A percentile compares a stretch with the other conserved stretches of the same genome.
Evolutionary conservation across 1,140 invertebrate genomes (phyloP).

Genomic region (Neotoxoptera formosana): DNA sequence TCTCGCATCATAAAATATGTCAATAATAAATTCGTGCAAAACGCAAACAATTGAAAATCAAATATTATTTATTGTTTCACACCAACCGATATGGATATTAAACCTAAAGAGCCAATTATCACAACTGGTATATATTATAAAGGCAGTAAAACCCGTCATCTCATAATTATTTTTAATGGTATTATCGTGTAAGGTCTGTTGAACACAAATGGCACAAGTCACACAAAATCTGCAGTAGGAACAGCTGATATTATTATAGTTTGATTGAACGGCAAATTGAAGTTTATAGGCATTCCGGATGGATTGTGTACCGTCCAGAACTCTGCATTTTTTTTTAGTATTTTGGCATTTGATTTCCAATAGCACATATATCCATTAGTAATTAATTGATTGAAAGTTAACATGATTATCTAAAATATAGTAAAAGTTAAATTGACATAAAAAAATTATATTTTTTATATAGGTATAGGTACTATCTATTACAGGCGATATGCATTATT

Average conservation of each 20-base stretch:
- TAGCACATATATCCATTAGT: neutral
- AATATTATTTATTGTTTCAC: neutral
- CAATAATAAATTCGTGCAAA: neutral
- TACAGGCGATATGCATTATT: too few species aligned
- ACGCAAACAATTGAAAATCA: neutral
- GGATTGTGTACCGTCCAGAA: neutral
- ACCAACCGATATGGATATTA: neutral
- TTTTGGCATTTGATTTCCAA: neutral
- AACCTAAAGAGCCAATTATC: neutral
- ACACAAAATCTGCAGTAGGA: neutral
- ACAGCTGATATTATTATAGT: neutral
- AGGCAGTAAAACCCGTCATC: neutral
- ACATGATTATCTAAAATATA: neutral
- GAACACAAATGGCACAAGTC: neutral
- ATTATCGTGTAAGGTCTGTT: neutral
- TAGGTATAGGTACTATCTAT: too few species aligned
- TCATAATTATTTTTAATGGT: neutral
- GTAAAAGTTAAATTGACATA: neutral
- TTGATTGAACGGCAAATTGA: neutral
- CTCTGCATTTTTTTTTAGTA: neutral
- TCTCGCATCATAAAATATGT: neutral
- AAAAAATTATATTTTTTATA: neutral
- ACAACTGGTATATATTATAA: neutral
- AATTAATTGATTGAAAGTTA: neutral
- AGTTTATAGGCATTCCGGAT: neutral